phyloP scores from a whole-genome alignment of 2,888 invertebrate species.

The Nomada fabriciana region DNA sequence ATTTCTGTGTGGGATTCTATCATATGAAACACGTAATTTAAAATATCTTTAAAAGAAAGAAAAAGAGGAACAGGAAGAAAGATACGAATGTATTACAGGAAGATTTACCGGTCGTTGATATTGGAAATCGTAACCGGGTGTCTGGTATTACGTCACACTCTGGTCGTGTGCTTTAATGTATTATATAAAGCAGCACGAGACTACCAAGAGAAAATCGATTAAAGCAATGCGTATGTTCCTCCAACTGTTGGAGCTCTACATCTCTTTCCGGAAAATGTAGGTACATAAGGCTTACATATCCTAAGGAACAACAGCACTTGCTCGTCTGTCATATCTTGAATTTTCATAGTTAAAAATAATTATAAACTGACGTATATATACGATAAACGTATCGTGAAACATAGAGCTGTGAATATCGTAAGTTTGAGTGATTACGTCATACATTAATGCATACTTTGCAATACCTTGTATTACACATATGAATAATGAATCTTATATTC shows the following conservation, averaged over 20 bases:
- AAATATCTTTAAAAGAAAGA: neutral
- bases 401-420: too few relatives aligned
- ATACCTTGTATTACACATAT: too few relatives aligned
- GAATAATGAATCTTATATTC: too few relatives aligned
- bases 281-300: too few relatives aligned
- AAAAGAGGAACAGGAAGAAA: neutral
- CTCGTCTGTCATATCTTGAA: too few relatives aligned
- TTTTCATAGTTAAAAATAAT: too few relatives aligned
- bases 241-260: neutral
- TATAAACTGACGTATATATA: too few relatives aligned
- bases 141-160: conserved; percentile 33
- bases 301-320: too few relatives aligned
- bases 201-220: conserved; percentile 37
- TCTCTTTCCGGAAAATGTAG: neutral
- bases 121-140: conserved; percentile 45
- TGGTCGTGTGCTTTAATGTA: conserved; percentile 24
- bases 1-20: neutral
- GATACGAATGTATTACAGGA: conserved; percentile 6
- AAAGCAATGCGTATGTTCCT: conserved; percentile 27
- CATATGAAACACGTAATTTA: neutral
- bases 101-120: conserved; percentile 47
- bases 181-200: conserved; percentile 21
- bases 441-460: too few relatives aligned
- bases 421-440: too few relatives aligned
- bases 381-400: too few relatives aligned